Evolutionary conservation across 2,797 vertebrate genomes (phyloP).

Genomic region (Gadopsis bispinosus): DNA sequence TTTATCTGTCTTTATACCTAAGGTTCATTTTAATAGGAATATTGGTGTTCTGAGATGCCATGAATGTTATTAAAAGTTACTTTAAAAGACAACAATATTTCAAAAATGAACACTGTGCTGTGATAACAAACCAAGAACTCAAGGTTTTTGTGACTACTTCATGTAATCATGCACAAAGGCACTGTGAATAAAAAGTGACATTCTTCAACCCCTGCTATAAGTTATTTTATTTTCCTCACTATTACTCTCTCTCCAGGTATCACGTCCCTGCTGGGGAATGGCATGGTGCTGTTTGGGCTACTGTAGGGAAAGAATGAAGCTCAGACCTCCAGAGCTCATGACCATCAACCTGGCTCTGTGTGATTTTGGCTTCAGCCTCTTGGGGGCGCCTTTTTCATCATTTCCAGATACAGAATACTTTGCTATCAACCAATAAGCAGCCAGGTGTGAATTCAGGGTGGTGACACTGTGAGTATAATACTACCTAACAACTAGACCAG

Average conservation of each 20-base stretch:
- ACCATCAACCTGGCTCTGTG: constrained; percentile 77
- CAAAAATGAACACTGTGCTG: neutral
- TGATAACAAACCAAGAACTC: neutral
- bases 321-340: constrained; percentile 72
- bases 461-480: neutral
- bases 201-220: neutral
- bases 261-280: constrained; percentile 69
- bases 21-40: neutral
- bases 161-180: neutral
- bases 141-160: neutral
- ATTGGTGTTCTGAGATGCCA: too few relatives aligned
- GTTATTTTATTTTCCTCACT: neutral
- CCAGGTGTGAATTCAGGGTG: neutral
- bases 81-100: neutral
- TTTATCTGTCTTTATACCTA: neutral
- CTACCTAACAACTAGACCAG: neutral
- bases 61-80: neutral
- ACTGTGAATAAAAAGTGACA: neutral
- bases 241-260: constrained; percentile 46
- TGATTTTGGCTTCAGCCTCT: constrained; percentile 76
- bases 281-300: constrained; percentile 66
- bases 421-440: neutral
- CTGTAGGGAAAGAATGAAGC: constrained; percentile 67
- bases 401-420: constrained; percentile 64
- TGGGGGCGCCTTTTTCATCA: constrained; percentile 71